Percentiles rank a stretch among this genome's conserved stretches.
These are phyloP conservation scores for Carassius gibelio DNA, from an alignment of 2,113 vertebrate species.

Conservation along the genomic window DNA sequence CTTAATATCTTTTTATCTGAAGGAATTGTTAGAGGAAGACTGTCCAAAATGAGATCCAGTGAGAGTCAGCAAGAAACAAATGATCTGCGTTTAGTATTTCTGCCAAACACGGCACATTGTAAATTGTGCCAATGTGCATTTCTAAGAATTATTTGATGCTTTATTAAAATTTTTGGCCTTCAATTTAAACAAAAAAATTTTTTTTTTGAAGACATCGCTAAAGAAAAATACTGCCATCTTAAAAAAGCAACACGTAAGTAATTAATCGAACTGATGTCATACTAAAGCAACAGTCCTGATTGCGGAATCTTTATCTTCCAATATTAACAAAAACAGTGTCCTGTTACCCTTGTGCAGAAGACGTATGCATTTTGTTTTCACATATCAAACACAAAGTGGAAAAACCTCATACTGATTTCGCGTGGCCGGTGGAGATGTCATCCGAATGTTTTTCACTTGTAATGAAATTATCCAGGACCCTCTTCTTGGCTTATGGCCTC, in stretches of 20 bases:
- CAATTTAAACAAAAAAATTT: not conserved
- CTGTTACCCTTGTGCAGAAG: not conserved
- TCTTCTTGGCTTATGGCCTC: constrained; percentile 13
- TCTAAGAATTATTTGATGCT: constrained; percentile 1
- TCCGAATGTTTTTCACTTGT: constrained; percentile 42
- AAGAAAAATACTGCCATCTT: not conserved
- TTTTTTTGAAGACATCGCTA: not conserved
- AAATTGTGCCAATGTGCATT: constrained; percentile 21
- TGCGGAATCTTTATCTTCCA: not conserved
- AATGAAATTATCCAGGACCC: constrained; percentile 48
- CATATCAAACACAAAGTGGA: constrained; percentile 27
- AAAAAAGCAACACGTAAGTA: not conserved
- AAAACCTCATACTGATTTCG: constrained; percentile 29
- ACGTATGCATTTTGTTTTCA: constrained; percentile 13
- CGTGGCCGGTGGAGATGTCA: constrained; percentile 14
- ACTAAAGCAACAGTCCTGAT: not conserved
- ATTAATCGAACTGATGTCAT: constrained; percentile 14
- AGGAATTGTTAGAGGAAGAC: not conserved
- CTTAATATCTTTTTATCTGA: constrained; percentile 30
- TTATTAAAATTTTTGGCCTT: constrained; percentile 14
- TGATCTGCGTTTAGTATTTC: not conserved
- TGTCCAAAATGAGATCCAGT: not conserved
- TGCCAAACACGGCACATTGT: constrained; percentile 42
- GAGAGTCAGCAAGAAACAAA: not conserved
- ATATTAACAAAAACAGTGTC: not conserved